Evolutionary conservation across 2,888 invertebrate genomes (phyloP), one percentile per base, ranked within the genome.

Genomic region (Leptinotarsa haldemani): DNA sequence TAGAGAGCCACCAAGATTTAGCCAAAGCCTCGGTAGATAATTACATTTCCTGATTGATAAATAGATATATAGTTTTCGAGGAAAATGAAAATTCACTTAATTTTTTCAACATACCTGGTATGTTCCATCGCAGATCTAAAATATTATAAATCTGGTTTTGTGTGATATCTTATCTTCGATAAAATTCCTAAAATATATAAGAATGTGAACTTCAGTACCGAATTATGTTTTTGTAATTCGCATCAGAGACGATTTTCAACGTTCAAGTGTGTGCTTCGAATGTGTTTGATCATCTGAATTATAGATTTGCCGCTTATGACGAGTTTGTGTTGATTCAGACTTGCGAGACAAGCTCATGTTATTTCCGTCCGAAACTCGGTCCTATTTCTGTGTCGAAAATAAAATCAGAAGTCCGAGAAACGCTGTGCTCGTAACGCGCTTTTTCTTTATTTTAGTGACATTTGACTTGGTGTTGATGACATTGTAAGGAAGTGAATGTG

Each of bases 331-430:
- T 78, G 80, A 79, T 78, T 77, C 78, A 79, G 82, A 83, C 81
- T 81, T 80, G 82, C 81, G 74, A 70, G 65, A 75, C 80, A 77
- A 80, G 80, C 81, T 80, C 76, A 74, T 76, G 82, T 84, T 85
- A 85, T 85, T 85, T 85, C 82, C 81, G 83, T 81, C 81, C 79
- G 20, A 52, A 47, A 65, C 52, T 71, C 69, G 71, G 81, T 80
- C 83, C 83, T 83, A 83, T 84, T 84, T 84, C 80, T 79, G 83
- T 78, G 80, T 82, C 75, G 79, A 82, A 84, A 84, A 83, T 84
- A 82, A 84, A 81, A 80, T 83, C 81, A 80, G 72, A 79, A 80
- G 81, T 82, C 80, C 80, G 80, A 80, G 77, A 78, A 75, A 77
- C 73, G 72, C 56, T n/a, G 65, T 71, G 67, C 61, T 71, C 50